A percentile compares a stretch with the other conserved stretches of the same genome.
Evolutionary conservation across 2,797 vertebrate species (phyloP).

Genomic region (Tokudaia tokunoshimensis): DNA sequence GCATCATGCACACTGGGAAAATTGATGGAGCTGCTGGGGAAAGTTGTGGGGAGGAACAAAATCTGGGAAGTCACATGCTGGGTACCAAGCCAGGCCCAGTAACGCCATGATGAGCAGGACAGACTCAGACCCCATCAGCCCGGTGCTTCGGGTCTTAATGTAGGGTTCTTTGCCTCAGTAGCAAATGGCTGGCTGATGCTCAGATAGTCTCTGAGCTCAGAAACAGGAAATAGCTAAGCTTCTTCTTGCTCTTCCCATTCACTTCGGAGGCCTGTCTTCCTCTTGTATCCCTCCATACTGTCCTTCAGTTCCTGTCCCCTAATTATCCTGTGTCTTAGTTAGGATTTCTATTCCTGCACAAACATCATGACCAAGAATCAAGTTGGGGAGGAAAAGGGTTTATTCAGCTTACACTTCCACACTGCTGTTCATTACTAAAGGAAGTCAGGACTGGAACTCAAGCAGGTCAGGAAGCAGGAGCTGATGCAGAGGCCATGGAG

Average conservation of each 20-base stretch:
- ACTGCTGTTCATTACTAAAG: no score
- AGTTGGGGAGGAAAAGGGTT: no score
- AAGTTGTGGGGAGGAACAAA: neutral
- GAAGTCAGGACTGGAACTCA: no score
- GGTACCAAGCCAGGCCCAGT: neutral
- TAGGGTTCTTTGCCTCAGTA: neutral
- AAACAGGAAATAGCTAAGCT: neutral
- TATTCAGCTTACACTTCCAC: no score
- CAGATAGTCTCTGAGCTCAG: neutral
- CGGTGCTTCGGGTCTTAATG: neutral
- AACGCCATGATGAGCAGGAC: neutral
- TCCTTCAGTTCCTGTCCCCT: neutral
- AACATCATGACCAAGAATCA: no score
- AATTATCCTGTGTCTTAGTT: neutral
- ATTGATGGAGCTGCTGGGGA: neutral
- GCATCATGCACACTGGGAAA: neutral
- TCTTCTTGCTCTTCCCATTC: neutral
- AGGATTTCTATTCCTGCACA: no score
- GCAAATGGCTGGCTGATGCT: neutral
- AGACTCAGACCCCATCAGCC: neutral
- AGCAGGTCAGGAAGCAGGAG: no score
- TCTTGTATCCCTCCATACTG: neutral
- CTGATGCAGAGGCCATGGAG: no score
- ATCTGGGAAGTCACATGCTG: neutral
- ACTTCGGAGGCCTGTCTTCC: neutral